These are phyloP conservation scores for Eulemur albifrons DNA, from an alignment of 2,797 vertebrate genomes.

Conservation along the genomic window DNA sequence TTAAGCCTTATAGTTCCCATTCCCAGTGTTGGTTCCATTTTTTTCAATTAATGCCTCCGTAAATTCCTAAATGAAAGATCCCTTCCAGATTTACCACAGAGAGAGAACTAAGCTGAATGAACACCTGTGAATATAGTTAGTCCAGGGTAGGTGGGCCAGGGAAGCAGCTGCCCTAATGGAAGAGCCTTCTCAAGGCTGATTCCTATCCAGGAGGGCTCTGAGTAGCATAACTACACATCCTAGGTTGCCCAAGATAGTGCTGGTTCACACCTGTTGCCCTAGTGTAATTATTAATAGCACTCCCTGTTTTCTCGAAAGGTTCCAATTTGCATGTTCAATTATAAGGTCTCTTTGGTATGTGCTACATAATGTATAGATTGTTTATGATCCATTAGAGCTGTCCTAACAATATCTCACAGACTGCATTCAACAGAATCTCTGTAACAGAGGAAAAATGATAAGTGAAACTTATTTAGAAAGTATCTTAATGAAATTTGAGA, in stretches of 20 bases:
- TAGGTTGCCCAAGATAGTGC: not conserved
- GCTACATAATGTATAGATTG: not conserved
- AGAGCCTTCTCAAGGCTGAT: not conserved
- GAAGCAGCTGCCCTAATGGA: not conserved
- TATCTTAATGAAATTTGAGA: slow-evolving; percentile 8
- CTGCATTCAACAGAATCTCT: slow-evolving; percentile 10
- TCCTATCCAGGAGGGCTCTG: not conserved
- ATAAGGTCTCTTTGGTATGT: not conserved
- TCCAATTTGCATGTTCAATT: not conserved
- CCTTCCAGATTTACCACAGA: not conserved
- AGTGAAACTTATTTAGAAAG: slow-evolving; percentile 34
- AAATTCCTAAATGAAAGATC: not conserved
- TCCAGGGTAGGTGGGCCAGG: not conserved
- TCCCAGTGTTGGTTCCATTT: not conserved
- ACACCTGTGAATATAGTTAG: not conserved
- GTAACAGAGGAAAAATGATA: not conserved
- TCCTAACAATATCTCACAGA: not conserved
- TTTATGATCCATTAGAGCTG: not conserved
- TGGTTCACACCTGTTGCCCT: not conserved
- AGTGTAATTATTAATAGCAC: not conserved
- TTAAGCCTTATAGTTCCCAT: not conserved
- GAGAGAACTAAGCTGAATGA: not conserved
- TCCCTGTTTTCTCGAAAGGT: not conserved
- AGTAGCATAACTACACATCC: not conserved
- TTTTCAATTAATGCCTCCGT: not conserved